A percentile compares a stretch with the other conserved stretches of the same genome.
phyloP scores from a whole-genome alignment of 2,888 invertebrate species.

The Oscheius sp. region DNA sequence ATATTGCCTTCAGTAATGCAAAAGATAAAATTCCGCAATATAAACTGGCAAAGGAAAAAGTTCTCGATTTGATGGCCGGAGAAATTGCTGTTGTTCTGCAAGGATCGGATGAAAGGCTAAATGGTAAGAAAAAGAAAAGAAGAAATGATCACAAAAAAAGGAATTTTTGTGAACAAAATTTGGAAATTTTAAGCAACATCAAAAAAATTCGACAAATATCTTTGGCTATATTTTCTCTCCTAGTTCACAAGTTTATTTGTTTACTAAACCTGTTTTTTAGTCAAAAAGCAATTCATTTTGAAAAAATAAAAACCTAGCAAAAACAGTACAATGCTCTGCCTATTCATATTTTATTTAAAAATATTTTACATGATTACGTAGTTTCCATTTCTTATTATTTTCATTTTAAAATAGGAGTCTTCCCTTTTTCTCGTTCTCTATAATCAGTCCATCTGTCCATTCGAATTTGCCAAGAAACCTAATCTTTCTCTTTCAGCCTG shows the following conservation, averaged over 20 bases:
- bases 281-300: background rate
- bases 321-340: no score
- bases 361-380: no score
- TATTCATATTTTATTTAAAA: no score
- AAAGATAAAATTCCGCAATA: background rate
- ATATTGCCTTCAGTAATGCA: background rate
- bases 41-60: background rate
- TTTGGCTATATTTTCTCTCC: no score
- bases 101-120: constrained; percentile 16
- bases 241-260: background rate
- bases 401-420: background rate
- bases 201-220: no score
- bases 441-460: background rate
- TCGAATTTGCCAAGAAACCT: background rate
- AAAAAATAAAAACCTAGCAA: background rate
- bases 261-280: no score
- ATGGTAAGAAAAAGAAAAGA: constrained; percentile 16
- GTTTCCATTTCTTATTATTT: background rate
- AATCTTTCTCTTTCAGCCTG: constrained; percentile 43
- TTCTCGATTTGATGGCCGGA: background rate
- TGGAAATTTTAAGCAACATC: no score
- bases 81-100: constrained; percentile 12
- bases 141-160: background rate
- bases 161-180: background rate
- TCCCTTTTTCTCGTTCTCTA: background rate